A percentile compares a stretch with the other conserved stretches of the same genome.
Evolutionary conservation across 2,113 vertebrate genomes (phyloP).

Genomic region (Peromyscus polionotus): DNA sequence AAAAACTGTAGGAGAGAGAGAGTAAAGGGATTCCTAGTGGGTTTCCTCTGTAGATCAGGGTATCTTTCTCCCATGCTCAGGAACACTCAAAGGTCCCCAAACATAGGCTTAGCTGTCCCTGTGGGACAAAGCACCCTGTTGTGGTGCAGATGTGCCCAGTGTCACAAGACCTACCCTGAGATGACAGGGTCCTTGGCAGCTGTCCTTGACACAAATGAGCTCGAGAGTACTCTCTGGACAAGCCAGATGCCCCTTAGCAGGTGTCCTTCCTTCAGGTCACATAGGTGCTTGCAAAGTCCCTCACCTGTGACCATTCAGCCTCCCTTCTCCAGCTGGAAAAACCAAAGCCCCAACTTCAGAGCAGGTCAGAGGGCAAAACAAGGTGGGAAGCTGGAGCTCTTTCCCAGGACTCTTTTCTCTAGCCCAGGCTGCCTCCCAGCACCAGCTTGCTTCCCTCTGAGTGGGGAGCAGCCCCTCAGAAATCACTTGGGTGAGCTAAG

Average conservation of each 20-base stretch:
- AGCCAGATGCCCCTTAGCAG: too few species aligned
- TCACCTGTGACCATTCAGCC: too few species aligned
- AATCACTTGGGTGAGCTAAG: background rate
- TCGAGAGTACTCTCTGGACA: background rate
- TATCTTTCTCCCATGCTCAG: background rate
- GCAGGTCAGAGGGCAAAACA: background rate
- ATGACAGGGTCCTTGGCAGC: background rate
- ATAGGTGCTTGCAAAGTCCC: background rate
- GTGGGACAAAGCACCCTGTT: background rate
- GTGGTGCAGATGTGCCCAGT: background rate
- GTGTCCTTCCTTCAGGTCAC: background rate
- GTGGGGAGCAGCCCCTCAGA: background rate
- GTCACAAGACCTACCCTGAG: background rate
- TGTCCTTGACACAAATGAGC: background rate
- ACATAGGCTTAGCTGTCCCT: background rate
- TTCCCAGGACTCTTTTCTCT: background rate
- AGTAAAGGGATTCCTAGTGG: conserved; percentile 8
- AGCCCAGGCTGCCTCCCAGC: background rate
- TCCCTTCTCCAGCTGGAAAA: background rate
- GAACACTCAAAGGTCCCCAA: background rate
- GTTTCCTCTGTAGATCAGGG: background rate
- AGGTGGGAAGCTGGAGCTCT: background rate
- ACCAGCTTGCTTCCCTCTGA: background rate
- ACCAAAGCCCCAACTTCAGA: background rate
- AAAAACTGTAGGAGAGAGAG: conserved; percentile 35